phyloP scores from a whole-genome alignment of 2,888 invertebrate species.

The Esperia sulphurella region DNA sequence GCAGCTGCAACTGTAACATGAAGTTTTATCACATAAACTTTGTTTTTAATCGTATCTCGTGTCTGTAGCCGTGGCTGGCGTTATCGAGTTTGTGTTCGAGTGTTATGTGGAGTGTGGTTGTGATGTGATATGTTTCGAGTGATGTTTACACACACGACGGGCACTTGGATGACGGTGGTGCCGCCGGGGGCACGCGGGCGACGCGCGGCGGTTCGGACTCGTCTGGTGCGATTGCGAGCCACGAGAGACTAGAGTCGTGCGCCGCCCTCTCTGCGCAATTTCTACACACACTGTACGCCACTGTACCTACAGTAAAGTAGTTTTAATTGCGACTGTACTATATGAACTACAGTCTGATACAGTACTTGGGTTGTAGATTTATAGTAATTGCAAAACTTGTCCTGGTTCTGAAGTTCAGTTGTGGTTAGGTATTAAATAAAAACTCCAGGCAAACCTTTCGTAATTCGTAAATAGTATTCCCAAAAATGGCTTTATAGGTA shows the following conservation, averaged over 20 bases:
- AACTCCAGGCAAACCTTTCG: no score
- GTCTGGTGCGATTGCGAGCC: constrained; percentile 34
- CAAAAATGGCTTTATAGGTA: no score
- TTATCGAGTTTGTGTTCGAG: not conserved
- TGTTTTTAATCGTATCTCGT: constrained; percentile 1
- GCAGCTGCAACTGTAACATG: constrained; percentile 2
- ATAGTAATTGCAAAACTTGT: constrained; percentile 10
- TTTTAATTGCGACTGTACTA: constrained; percentile 21
- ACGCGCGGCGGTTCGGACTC: constrained; percentile 50
- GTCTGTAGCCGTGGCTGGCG: not conserved
- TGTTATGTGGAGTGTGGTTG: not conserved
- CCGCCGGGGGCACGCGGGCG: constrained; percentile 29
- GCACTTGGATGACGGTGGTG: constrained; percentile 21
- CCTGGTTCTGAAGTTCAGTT: not conserved
- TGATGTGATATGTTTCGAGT: constrained; percentile 2
- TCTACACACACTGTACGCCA: constrained; percentile 30
- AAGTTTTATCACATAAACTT: constrained; percentile 4
- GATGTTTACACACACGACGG: constrained; percentile 16
- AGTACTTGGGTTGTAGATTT: not conserved
- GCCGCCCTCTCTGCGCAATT: constrained; percentile 66
- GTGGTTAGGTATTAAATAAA: no score
- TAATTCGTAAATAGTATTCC: no score
- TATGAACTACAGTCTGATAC: not conserved
- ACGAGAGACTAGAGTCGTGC: constrained; percentile 23
- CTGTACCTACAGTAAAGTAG: constrained; percentile 22